Evolutionary conservation across 1,140 invertebrate genomes (phyloP), one percentile per base, ranked within the genome.

Genomic region (Ruditapes philippinarum): DNA sequence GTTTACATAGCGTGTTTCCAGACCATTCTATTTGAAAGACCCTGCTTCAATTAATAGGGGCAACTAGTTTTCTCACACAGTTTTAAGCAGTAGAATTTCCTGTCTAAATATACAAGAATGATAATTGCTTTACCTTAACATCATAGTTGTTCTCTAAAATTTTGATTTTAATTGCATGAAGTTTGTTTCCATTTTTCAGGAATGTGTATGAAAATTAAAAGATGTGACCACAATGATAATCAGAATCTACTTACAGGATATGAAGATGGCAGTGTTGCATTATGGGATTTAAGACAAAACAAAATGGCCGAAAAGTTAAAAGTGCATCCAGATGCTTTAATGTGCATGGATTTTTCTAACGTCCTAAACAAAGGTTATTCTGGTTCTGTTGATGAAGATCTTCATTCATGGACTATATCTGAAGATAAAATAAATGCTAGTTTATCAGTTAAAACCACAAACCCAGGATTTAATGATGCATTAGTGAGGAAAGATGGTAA

Each of bases 401-500:
- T 95, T 0, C 57, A 70, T 5, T 85, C 82, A 1, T 94, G 91
- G 88, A 73, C 22, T 45, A 40, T 92, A 19, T 60, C 36, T 17
- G 49, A 84, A 0, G 74, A 92, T 31, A 89, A 65, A 19, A 84
- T 87, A 19, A 45, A 76, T 45, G 60, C 40, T 25, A 42, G 49
- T 78, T 38, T 40, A 17, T 62, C 25, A 1, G 38, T 92, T 0
- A 60, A 70, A 17, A 51, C 92, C 0, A 93, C 62, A 42, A 95
- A 94, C 90, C 49, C 91, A 40, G 94, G 94, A 65, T 89, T 94
- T 86, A 92, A 89, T 93, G 96, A 96, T 90, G 95, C 98, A n/a
- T 96, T 96, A 88, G 97, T 98, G 70, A 96, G 98, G 82, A 92
- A 95, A 0, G 98, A 98, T 96, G 96, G 97, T 17, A 98, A 97